Evolutionary conservation across 2,888 invertebrate genomes (phyloP).

Genomic region (Ctena decussata): DNA sequence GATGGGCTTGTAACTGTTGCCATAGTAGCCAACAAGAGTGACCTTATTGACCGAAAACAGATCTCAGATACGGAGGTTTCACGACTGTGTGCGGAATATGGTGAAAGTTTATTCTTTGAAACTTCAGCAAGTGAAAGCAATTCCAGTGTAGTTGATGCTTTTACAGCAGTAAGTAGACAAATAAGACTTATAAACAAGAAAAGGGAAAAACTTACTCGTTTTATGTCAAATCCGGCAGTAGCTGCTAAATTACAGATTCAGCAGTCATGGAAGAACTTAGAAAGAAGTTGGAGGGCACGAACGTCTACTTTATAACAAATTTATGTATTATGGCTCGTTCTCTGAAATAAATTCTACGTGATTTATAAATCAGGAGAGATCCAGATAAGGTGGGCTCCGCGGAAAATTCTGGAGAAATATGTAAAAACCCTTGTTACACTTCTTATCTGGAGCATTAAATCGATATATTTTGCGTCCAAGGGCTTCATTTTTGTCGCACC

Average conservation of each 20-base stretch:
- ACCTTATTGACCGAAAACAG: conserved; percentile 77
- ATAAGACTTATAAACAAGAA: conserved; percentile 74
- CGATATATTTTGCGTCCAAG: too few species aligned
- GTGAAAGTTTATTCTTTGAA: conserved; percentile 74
- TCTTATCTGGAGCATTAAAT: too few species aligned
- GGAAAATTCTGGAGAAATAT: too few species aligned
- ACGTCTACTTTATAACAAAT: conserved; percentile 80
- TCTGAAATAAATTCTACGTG: too few species aligned
- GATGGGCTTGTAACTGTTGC: conserved; percentile 74
- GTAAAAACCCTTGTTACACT: too few species aligned
- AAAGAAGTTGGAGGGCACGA: conserved; percentile 76
- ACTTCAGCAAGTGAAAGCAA: conserved; percentile 79
- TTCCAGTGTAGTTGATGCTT: conserved; percentile 72
- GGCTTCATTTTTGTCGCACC: too few species aligned
- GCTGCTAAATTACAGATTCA: conserved; percentile 79
- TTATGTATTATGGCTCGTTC: too few species aligned
- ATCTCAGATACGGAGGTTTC: conserved; percentile 74
- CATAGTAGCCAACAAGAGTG: conserved; percentile 80
- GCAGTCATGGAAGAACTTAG: conserved; percentile 78
- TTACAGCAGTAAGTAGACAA: conserved; percentile 68
- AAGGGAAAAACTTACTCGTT: conserved; percentile 77
- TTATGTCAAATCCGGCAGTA: conserved; percentile 79
- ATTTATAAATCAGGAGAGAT: too few species aligned
- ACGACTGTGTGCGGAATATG: conserved; percentile 71
- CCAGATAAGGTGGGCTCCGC: too few species aligned